A percentile compares a stretch with the other conserved stretches of the same genome.
Conservation (phyloP, 2,797 vertebrate species). For the Podarcis lilfordi region DNA sequence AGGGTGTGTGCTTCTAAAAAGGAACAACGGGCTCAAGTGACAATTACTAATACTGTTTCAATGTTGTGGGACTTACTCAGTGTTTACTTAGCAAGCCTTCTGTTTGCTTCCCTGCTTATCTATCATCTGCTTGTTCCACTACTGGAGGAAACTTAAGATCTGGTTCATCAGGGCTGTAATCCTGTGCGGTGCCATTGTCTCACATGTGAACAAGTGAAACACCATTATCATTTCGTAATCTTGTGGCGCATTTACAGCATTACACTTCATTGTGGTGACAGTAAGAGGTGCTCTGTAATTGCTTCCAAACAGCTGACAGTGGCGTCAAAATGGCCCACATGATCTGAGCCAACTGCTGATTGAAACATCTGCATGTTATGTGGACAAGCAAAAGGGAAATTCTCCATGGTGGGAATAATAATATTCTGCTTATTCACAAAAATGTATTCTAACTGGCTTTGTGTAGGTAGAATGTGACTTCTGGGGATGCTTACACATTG, state of each 20-base stretch:
- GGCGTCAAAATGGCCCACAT: neutral
- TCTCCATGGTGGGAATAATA: neutral
- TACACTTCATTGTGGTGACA: neutral
- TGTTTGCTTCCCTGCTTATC: conserved; percentile 11
- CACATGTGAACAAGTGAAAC: neutral
- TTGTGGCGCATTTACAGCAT: neutral
- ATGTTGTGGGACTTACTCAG: neutral
- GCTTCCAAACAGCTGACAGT: neutral
- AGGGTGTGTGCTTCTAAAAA: conserved; percentile 6
- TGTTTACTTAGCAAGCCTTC: conserved; percentile 1
- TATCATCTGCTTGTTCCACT: neutral
- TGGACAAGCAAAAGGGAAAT: neutral
- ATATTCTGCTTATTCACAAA: too few relatives aligned
- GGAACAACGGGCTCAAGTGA: neutral
- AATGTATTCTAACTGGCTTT: too few relatives aligned
- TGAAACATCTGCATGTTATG: neutral
- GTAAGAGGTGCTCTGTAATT: neutral
- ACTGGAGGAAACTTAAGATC: neutral
- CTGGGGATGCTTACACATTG: too few relatives aligned
- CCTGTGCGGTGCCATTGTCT: neutral
- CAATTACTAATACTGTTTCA: conserved; percentile 13
- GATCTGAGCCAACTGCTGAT: neutral
- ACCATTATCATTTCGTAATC: neutral
- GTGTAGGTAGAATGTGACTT: too few relatives aligned
- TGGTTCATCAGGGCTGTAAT: neutral